These are phyloP conservation scores for Maniola hyperantus DNA, from an alignment of 2,888 invertebrate genomes.

Conservation along the genomic window DNA sequence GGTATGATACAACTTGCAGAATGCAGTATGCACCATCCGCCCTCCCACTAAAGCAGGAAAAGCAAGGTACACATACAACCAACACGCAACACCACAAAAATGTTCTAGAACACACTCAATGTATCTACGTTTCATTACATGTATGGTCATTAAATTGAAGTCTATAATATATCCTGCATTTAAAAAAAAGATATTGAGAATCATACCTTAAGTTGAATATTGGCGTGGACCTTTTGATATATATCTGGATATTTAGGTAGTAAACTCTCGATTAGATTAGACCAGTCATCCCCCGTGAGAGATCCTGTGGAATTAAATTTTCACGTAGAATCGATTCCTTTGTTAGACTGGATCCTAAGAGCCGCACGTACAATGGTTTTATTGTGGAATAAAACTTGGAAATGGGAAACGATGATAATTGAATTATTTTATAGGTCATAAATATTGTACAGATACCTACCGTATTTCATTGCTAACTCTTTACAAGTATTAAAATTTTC, in stretches of 20 bases:
- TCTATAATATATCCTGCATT: too few relatives aligned
- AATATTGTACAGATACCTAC: background rate
- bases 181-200: background rate
- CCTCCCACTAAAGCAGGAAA: too few relatives aligned
- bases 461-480: too few relatives aligned
- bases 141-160: too few relatives aligned
- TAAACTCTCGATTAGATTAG: slow-evolving; percentile 78
- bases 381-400: slow-evolving; percentile 14
- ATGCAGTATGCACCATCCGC: too few relatives aligned
- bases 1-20: too few relatives aligned
- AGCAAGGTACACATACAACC: too few relatives aligned
- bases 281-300: slow-evolving; percentile 83
- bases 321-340: slow-evolving; percentile 13
- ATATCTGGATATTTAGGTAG: slow-evolving; percentile 80
- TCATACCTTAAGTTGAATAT: slow-evolving; percentile 71
- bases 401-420: slow-evolving; percentile 1
- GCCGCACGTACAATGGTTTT: slow-evolving; percentile 18
- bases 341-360: slow-evolving; percentile 4
- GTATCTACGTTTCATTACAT: too few relatives aligned
- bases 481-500: too few relatives aligned
- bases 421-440: slow-evolving; percentile 1
- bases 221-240: slow-evolving; percentile 73
- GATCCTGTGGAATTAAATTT: slow-evolving; percentile 66
- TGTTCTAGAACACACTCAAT: too few relatives aligned
- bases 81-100: too few relatives aligned